phyloP scores from a whole-genome alignment of 2,797 vertebrate species.

The Danio aesculapii region DNA sequence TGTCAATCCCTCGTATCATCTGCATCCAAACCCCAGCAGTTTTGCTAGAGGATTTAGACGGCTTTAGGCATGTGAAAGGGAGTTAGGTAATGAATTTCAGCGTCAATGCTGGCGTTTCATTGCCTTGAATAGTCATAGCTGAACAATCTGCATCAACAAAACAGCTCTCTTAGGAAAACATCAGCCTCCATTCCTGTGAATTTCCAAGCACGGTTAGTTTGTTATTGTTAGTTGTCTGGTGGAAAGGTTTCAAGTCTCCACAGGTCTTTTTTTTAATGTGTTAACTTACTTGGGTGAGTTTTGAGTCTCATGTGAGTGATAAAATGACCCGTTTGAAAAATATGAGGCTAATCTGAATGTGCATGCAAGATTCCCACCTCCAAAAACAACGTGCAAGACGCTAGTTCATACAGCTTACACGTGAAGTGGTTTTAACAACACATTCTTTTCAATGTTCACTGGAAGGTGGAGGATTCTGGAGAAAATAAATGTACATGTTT shows the following conservation, averaged over 20 bases:
- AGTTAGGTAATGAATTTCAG: constrained; percentile 27
- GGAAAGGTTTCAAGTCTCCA: constrained; percentile 5
- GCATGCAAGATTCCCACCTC: not conserved
- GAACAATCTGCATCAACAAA: constrained; percentile 31
- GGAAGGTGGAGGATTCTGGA: not conserved
- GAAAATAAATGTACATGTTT: not conserved
- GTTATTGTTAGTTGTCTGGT: not conserved
- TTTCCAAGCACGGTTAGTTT: constrained; percentile 5
- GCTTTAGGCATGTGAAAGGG: constrained; percentile 43
- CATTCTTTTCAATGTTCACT: not conserved
- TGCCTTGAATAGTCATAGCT: constrained; percentile 10
- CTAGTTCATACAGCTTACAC: not conserved
- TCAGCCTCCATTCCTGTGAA: not conserved
- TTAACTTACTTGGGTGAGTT: constrained; percentile 25
- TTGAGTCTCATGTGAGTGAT: not conserved
- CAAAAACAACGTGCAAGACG: not conserved
- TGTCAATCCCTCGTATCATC: constrained; percentile 66
- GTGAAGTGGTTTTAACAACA: not conserved
- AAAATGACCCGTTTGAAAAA: not conserved
- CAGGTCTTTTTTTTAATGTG: not conserved
- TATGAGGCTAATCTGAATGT: constrained; percentile 18
- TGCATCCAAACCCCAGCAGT: constrained; percentile 60
- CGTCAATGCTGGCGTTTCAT: not conserved
- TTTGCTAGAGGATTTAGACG: constrained; percentile 60
- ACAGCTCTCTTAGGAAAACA: constrained; percentile 12